phyloP scores from a whole-genome alignment of 2,113 vertebrate species.

The Verasper variegatus region DNA sequence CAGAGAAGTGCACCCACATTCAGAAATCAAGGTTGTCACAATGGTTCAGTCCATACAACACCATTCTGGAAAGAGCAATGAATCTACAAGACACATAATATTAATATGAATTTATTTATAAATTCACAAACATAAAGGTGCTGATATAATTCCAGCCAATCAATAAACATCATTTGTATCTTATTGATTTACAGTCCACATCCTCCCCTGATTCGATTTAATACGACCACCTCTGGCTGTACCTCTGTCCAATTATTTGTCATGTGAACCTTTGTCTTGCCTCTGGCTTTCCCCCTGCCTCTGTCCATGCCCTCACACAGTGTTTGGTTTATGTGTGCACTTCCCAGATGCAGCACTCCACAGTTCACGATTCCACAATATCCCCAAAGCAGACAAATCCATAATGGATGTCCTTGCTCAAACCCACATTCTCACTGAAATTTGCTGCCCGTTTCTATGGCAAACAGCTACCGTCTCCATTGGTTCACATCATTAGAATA shows the following conservation, averaged over 20 bases:
- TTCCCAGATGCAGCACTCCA: conserved; percentile 11
- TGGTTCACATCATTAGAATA: too few species aligned
- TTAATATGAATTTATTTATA: not conserved
- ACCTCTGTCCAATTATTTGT: conserved; percentile 54
- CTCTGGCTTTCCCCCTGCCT: conserved; percentile 8
- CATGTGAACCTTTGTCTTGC: conserved; percentile 62
- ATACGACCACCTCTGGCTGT: conserved; percentile 33
- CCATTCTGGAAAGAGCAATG: not conserved
- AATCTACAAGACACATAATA: not conserved
- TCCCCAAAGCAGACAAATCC: conserved; percentile 27
- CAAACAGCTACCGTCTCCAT: too few species aligned
- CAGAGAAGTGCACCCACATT: not conserved
- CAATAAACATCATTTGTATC: not conserved
- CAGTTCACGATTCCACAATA: not conserved
- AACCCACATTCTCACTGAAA: conserved; percentile 38
- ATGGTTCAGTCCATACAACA: not conserved
- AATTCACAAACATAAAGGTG: not conserved
- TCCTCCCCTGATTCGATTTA: conserved; percentile 41
- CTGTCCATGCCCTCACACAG: conserved; percentile 25
- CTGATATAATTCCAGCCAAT: not conserved
- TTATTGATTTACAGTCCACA: not conserved
- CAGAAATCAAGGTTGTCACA: not conserved
- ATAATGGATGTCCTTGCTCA: conserved; percentile 37
- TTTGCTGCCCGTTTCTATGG: not conserved
- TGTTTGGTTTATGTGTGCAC: conserved; percentile 17